Conservation (phyloP, 2,113 vertebrate genomes). For the Sitta europaea region DNA sequence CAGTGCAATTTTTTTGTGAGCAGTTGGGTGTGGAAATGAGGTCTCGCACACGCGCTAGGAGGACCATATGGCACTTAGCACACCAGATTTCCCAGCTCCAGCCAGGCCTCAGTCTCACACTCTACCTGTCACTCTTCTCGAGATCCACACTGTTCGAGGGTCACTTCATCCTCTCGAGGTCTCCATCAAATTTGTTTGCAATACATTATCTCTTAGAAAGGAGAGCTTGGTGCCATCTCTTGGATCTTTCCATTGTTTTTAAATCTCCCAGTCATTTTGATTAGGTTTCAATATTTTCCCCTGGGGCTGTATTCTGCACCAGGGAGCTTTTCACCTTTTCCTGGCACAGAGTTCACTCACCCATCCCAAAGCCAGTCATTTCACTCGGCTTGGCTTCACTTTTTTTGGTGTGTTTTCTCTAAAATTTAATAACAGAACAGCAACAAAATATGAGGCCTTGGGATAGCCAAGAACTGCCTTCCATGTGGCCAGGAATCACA, state of each 20-base stretch:
- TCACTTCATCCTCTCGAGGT: background rate
- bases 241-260: background rate
- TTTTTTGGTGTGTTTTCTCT: background rate
- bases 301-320: background rate
- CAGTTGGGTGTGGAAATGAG: conserved; percentile 57
- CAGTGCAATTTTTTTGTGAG: conserved; percentile 20
- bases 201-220: background rate
- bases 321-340: conserved; percentile 20
- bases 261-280: background rate
- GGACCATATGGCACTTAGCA: conserved; percentile 48
- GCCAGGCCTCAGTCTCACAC: conserved; percentile 64
- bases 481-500: background rate
- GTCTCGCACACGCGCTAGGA: background rate
- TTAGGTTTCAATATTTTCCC: background rate
- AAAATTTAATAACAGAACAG: background rate
- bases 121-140: conserved; percentile 50
- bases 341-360: background rate
- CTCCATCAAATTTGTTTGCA: conserved; percentile 13
- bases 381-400: background rate
- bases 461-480: background rate
- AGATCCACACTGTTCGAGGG: conserved; percentile 5
- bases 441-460: background rate
- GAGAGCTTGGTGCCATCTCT: background rate
- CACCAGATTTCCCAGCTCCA: conserved; percentile 60
- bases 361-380: background rate